Evolutionary conservation across 2,888 invertebrate genomes (phyloP), one percentile per base, ranked within the genome.

Genomic region (Nomada ferruginata): DNA sequence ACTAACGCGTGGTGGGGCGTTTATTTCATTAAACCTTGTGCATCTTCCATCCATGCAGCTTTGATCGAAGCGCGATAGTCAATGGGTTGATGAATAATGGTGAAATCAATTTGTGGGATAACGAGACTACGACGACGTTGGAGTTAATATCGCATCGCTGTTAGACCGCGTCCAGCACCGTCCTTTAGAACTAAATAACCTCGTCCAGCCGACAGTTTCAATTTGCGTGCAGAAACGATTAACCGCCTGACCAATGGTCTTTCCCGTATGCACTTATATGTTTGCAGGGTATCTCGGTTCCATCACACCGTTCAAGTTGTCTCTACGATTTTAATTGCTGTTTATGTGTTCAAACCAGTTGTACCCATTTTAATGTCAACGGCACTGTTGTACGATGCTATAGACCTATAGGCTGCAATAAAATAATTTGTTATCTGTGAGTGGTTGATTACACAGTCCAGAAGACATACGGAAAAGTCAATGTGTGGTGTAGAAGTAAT

Each of bases 151-250:
- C 78, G 70, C 59, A 57, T 29, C 68, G 77, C 64, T 60, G 74
- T 81, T 78, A 68, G 71, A 15, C 59, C 42, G 59, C 68, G 76
- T 66, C 76, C 66, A 36, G 26, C 53, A 69, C 55, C 75, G 70
- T 69, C 76, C 76, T 71, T 79, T 74, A 73, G 82, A 76, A 76
- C 82, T 79, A 82, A 84, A 84, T 82, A 79, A 84, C 84, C 82
- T 61, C 76, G 79, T 79, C 79, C 82, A 76, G 76, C 79, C 79
- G 76, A 82, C 79, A 82, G 79, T 84, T 79, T 76, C 84, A 84
- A 84, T 82, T 84, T 84, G 79, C 79, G 79, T 72, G 76, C 59
- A 68, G 77, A 79, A 84, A 76, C 82, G 82, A 84, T 84, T 84
- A 83, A 72, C 44, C 60, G 76, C 50, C 73, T 61, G 55, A 53